phyloP scores from a whole-genome alignment of 2,888 invertebrate species.

The Nineta flava region DNA sequence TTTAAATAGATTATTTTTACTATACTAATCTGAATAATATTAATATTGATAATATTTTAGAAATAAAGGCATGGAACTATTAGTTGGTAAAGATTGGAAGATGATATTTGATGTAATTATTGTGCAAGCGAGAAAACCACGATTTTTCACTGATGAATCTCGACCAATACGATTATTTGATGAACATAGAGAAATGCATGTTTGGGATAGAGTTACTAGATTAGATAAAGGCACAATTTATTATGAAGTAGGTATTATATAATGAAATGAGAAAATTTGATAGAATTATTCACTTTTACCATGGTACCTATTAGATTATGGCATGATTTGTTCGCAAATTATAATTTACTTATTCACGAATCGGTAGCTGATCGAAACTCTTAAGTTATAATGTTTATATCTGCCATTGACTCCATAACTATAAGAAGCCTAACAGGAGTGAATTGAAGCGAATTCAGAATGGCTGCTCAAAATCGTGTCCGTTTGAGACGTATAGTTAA shows the following conservation, averaged over 20 bases:
- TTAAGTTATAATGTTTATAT: too few species aligned
- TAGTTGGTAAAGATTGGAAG: constrained; percentile 80
- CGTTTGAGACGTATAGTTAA: too few species aligned
- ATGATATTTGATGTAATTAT: constrained; percentile 88
- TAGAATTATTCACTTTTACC: too few species aligned
- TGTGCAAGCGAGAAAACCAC: constrained; percentile 88
- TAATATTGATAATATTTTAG: constrained; percentile 34
- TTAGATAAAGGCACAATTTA: constrained; percentile 82
- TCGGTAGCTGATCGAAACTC: too few species aligned
- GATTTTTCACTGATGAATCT: constrained; percentile 86
- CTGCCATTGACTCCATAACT: too few species aligned
- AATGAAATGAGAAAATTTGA: too few species aligned
- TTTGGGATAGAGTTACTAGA: constrained; percentile 81
- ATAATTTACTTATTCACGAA: too few species aligned
- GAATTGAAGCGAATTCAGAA: too few species aligned
- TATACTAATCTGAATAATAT: not conserved
- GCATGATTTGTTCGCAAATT: too few species aligned
- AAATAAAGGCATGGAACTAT: constrained; percentile 77
- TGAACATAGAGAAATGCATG: constrained; percentile 59
- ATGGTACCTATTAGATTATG: too few species aligned
- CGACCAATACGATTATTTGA: constrained; percentile 83
- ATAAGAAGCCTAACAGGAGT: too few species aligned
- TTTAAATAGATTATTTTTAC: constrained; percentile 4
- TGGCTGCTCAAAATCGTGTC: too few species aligned
- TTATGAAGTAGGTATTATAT: constrained; percentile 49